A percentile compares a stretch with the other conserved stretches of the same genome.
Conservation (phyloP, 1,140 invertebrate species). For the Drosophila santomea region DNA sequence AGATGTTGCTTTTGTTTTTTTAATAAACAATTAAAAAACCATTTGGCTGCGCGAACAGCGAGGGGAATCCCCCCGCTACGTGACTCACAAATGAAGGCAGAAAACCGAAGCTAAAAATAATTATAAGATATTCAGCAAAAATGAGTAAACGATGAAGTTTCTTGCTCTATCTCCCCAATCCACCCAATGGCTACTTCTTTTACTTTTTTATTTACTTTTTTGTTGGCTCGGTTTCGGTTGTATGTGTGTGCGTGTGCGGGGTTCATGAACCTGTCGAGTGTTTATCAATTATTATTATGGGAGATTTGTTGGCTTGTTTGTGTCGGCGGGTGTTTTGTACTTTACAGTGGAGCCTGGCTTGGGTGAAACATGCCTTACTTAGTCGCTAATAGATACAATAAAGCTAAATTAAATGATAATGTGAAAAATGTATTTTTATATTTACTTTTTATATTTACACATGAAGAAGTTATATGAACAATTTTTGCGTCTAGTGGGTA, state of each 20-base stretch:
- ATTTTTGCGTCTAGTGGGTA: not conserved
- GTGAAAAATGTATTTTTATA: no score
- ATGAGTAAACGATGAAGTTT: slow-evolving; percentile 42
- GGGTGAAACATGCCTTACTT: not conserved
- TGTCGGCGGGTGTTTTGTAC: slow-evolving; percentile 21
- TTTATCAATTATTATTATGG: slow-evolving; percentile 57
- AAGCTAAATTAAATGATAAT: no score
- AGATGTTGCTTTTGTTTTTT: not conserved
- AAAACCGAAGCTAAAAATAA: slow-evolving; percentile 48
- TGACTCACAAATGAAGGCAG: slow-evolving; percentile 26
- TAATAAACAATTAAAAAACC: slow-evolving; percentile 48
- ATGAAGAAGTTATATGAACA: not conserved
- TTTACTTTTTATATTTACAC: no score
- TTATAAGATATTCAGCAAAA: slow-evolving; percentile 37
- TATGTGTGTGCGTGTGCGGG: slow-evolving; percentile 3
- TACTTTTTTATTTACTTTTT: slow-evolving; percentile 12
- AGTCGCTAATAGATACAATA: no score
- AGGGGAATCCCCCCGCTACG: slow-evolving; percentile 14
- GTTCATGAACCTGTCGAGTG: slow-evolving; percentile 64
- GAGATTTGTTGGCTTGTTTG: slow-evolving; percentile 31
- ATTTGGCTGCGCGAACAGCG: slow-evolving; percentile 23
- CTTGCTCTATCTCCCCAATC: slow-evolving; percentile 9
- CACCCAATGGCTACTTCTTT: slow-evolving; percentile 2
- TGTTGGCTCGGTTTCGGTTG: slow-evolving; percentile 11
- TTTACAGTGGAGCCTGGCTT: slow-evolving; percentile 19